These are phyloP conservation scores for Sitta europaea DNA, from an alignment of 2,113 vertebrate genomes.

Conservation along the genomic window DNA sequence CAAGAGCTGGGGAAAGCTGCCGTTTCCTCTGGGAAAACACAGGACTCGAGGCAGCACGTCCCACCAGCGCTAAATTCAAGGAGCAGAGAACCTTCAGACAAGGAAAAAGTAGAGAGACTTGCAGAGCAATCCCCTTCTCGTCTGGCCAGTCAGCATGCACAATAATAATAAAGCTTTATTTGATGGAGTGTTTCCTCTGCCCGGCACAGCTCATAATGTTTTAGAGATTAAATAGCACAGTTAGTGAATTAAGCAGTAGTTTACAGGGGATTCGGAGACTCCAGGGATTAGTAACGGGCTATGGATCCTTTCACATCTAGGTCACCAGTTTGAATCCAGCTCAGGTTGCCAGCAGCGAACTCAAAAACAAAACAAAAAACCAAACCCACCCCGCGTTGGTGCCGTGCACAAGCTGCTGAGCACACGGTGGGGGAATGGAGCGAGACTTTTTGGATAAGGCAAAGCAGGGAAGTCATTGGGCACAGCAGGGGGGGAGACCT, in stretches of 20 bases:
- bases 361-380: neutral
- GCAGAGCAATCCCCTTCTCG: conserved; percentile 40
- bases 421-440: neutral
- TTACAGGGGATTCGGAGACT: conserved; percentile 59
- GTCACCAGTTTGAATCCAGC: conserved; percentile 53
- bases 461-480: neutral
- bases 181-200: conserved; percentile 58
- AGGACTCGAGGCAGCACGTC: neutral
- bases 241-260: conserved; percentile 70
- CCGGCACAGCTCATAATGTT: conserved; percentile 52
- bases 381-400: neutral
- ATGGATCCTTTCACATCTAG: conserved; percentile 63
- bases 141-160: conserved; percentile 5
- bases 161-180: conserved; percentile 64
- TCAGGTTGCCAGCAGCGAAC: conserved; percentile 32
- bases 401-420: neutral
- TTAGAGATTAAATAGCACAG: conserved; percentile 66
- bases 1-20: neutral
- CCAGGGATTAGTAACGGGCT: conserved; percentile 61
- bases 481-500: neutral
- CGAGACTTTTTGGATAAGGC: neutral
- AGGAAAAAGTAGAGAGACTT: neutral
- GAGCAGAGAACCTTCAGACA: neutral
- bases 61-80: neutral
- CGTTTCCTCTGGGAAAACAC: neutral